phyloP scores from a whole-genome alignment of 2,113 vertebrate species.

The Cichladusa arquata region DNA sequence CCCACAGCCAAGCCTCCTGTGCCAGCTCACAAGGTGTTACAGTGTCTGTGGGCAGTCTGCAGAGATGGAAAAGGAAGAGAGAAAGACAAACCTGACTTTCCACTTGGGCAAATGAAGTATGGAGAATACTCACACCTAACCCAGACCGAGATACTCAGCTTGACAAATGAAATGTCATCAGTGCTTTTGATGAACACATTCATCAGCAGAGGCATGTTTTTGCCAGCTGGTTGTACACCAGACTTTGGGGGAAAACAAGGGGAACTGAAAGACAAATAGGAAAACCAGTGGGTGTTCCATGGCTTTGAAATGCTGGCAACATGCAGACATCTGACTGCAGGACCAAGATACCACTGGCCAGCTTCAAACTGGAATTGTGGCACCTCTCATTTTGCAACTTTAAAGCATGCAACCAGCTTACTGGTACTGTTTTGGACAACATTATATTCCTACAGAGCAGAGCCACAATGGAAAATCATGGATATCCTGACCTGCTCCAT shows the following conservation, averaged over 20 bases:
- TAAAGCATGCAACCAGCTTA: background rate
- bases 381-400: background rate
- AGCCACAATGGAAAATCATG: background rate
- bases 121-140: background rate
- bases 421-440: background rate
- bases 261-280: background rate
- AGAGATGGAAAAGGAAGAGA: fast-evolving
- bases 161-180: background rate
- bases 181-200: background rate
- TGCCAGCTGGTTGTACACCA: background rate
- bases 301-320: background rate
- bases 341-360: background rate
- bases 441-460: fast-evolving
- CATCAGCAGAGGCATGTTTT: background rate
- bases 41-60: background rate
- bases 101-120: background rate
- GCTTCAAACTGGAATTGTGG: background rate
- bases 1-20: fast-evolving
- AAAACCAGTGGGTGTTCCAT: background rate
- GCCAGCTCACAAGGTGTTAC: fast-evolving
- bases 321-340: background rate
- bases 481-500: background rate
- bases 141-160: background rate
- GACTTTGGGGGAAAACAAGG: background rate
- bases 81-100: background rate